phyloP scores from a whole-genome alignment of 2,888 invertebrate species.

The Subacronicta megacephala region DNA sequence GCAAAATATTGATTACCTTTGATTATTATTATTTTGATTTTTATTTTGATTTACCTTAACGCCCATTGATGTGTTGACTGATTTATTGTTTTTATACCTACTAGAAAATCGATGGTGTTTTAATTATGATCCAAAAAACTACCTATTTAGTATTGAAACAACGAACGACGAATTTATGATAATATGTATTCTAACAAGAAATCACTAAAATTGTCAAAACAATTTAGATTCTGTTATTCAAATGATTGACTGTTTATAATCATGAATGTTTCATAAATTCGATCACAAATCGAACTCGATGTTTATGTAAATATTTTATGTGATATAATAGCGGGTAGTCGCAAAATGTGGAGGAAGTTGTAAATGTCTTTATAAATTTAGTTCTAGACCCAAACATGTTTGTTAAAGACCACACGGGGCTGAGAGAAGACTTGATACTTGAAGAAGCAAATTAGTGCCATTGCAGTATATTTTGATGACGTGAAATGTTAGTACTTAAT shows the following conservation, averaged over 20 bases:
- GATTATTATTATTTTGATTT: too few relatives aligned
- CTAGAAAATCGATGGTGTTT: too few relatives aligned
- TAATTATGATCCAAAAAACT: background rate
- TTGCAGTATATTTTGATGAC: background rate
- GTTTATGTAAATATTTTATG: slow-evolving; percentile 58
- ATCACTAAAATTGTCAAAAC: slow-evolving; percentile 30
- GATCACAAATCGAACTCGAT: slow-evolving; percentile 55
- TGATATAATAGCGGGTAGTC: slow-evolving; percentile 45
- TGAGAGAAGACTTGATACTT: slow-evolving; percentile 11
- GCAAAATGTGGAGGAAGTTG: slow-evolving; percentile 49
- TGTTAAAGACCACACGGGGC: slow-evolving; percentile 1
- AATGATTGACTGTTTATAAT: slow-evolving; percentile 34
- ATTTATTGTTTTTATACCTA: too few relatives aligned
- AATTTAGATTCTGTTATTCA: slow-evolving; percentile 35
- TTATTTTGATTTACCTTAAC: too few relatives aligned
- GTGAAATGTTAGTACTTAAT: too few relatives aligned
- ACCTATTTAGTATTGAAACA: background rate
- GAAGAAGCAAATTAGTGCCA: background rate
- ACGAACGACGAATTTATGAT: background rate
- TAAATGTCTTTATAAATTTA: slow-evolving; percentile 59
- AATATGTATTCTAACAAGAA: background rate
- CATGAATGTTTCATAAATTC: slow-evolving; percentile 50
- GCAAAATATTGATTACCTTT: too few relatives aligned
- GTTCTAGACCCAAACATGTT: slow-evolving; percentile 6
- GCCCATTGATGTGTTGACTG: too few relatives aligned